phyloP scores from a whole-genome alignment of 2,113 vertebrate genomes.

The Heliornis fulica region DNA sequence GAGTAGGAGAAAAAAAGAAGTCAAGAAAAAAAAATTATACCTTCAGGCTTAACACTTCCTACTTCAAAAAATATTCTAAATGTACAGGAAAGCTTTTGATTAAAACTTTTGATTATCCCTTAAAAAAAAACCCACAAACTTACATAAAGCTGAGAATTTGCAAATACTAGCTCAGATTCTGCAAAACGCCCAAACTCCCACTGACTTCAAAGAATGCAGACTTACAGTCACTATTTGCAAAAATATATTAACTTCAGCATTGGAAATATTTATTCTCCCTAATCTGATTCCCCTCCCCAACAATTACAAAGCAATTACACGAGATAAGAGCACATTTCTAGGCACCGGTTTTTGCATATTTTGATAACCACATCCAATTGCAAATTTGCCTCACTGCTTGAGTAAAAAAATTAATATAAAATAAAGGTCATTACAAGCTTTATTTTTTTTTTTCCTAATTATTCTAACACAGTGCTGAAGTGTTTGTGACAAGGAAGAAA shows the following conservation, averaged over 20 bases:
- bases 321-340: conserved; percentile 31
- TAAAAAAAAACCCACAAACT: background rate
- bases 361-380: conserved; percentile 1
- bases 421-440: background rate
- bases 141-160: background rate
- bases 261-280: conserved; percentile 6
- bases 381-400: background rate
- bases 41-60: conserved; percentile 16
- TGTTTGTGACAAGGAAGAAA: background rate
- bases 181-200: background rate
- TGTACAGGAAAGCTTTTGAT: background rate
- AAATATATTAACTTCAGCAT: background rate
- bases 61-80: conserved; percentile 24
- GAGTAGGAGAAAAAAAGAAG: conserved; percentile 8
- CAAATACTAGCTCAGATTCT: background rate
- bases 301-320: conserved; percentile 44
- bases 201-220: background rate
- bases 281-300: conserved; percentile 26
- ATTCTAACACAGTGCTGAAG: background rate
- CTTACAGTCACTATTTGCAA: background rate
- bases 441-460: background rate
- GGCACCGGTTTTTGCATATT: conserved; percentile 31
- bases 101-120: background rate
- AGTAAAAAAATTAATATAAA: background rate
- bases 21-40: background rate